Conservation (phyloP, 2,113 vertebrate genomes). For the Athene noctua region DNA sequence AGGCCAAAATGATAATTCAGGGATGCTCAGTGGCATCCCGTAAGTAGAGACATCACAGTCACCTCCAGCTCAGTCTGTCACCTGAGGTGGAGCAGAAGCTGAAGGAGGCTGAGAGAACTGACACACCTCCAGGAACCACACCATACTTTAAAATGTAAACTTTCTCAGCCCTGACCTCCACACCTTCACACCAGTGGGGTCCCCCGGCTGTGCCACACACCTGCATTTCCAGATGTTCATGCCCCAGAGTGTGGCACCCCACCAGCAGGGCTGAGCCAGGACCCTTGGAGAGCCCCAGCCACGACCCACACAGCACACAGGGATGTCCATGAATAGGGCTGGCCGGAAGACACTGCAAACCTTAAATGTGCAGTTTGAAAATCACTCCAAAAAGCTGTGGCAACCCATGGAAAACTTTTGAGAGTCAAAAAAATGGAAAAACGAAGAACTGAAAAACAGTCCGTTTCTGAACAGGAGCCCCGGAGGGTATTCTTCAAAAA, state of each 20-base stretch:
- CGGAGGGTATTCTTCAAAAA: not conserved
- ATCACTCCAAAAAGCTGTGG: not conserved
- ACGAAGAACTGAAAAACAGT: not conserved
- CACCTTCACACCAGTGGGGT: not conserved
- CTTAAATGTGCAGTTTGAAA: not conserved
- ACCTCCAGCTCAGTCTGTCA: not conserved
- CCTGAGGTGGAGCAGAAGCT: not conserved
- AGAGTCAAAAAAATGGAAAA: not conserved
- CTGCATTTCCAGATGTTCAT: not conserved
- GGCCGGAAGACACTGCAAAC: not conserved
- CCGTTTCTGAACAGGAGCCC: not conserved
- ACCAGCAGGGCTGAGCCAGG: not conserved
- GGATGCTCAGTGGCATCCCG: not conserved
- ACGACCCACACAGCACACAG: accelerated
- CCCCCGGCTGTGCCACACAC: accelerated
- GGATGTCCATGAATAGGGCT: not conserved
- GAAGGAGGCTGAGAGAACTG: not conserved
- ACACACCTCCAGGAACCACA: not conserved
- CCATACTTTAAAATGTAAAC: not conserved
- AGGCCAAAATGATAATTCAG: not conserved
- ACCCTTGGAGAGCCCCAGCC: not conserved
- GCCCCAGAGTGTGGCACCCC: not conserved
- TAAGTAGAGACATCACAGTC: not conserved
- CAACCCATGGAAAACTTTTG: not conserved
- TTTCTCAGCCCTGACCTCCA: not conserved